Percentiles rank a stretch among this genome's conserved stretches.
These are phyloP conservation scores for Oceanodroma tethys DNA, from an alignment of 2,113 vertebrate genomes.

Conservation along the genomic window DNA sequence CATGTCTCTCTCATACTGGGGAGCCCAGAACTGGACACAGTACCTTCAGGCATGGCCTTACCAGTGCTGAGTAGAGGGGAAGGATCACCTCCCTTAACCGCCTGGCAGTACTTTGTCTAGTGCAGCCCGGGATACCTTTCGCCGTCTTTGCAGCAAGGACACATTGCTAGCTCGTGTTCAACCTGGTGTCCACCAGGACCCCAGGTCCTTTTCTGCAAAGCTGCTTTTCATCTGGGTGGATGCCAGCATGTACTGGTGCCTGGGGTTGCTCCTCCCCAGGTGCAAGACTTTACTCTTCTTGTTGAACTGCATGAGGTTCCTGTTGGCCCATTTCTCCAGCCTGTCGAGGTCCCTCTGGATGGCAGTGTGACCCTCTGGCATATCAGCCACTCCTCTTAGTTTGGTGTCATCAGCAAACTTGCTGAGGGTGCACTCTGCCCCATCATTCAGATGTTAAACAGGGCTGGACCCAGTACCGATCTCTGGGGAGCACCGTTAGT, in stretches of 20 bases:
- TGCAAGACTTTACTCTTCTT: background rate
- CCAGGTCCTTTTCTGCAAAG: background rate
- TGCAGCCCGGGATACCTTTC: background rate
- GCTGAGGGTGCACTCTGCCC: too few species aligned
- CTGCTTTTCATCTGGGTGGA: background rate
- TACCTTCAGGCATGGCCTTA: background rate
- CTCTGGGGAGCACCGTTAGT: too few species aligned
- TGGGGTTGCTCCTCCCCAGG: background rate
- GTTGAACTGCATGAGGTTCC: background rate
- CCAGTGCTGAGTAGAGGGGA: background rate
- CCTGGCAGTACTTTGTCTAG: background rate
- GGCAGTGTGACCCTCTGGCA: too few species aligned
- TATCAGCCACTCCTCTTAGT: too few species aligned
- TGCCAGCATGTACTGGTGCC: too few species aligned
- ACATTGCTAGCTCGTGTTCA: background rate
- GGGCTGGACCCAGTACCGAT: too few species aligned
- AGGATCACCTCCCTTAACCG: background rate
- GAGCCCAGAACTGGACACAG: background rate
- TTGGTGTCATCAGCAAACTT: too few species aligned
- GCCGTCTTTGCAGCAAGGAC: background rate
- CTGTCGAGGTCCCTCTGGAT: too few species aligned
- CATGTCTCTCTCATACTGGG: background rate
- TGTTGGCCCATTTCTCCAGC: background rate
- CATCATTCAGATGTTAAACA: too few species aligned
- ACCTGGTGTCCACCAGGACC: background rate